Percentiles rank a stretch among this genome's conserved stretches.
These are phyloP conservation scores for Drosophila serrata DNA, from an alignment of 1,140 invertebrate genomes.

Conservation along the genomic window DNA sequence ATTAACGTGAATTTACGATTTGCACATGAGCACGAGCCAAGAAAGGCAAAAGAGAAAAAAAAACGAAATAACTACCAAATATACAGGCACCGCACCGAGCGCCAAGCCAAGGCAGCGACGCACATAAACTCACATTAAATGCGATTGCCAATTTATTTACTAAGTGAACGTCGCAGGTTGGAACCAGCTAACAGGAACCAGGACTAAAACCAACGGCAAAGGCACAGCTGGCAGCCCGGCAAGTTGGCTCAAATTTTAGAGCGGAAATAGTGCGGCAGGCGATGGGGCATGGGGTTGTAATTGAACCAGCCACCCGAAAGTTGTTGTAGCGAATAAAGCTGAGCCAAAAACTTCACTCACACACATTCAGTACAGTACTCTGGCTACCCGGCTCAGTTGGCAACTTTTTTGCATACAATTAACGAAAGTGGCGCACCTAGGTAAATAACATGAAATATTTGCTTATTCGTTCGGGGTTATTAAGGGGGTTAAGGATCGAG, in stretches of 20 bases:
- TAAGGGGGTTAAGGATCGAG: slow-evolving; percentile 9
- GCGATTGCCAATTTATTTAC: slow-evolving; percentile 84
- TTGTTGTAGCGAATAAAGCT: slow-evolving; percentile 68
- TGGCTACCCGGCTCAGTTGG: slow-evolving; percentile 39
- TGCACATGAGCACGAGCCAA: slow-evolving; percentile 76
- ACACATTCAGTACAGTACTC: slow-evolving; percentile 2
- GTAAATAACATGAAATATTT: slow-evolving; percentile 68
- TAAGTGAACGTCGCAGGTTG: slow-evolving; percentile 71
- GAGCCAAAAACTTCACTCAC: slow-evolving; percentile 66
- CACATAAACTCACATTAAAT: slow-evolving; percentile 84
- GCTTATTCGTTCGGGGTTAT: slow-evolving; percentile 20
- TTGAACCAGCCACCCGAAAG: slow-evolving; percentile 73
- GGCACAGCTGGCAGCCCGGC: slow-evolving; percentile 64
- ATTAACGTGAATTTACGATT: slow-evolving; percentile 84
- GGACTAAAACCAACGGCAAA: slow-evolving; percentile 15
- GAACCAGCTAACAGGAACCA: slow-evolving; percentile 12
- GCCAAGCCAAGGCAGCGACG: slow-evolving; percentile 63
- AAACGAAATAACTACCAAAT: slow-evolving; percentile 37
- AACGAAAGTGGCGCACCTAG: slow-evolving; percentile 80
- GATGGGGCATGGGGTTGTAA: slow-evolving; percentile 57
- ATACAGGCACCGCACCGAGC: slow-evolving; percentile 19
- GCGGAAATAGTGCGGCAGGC: slow-evolving; percentile 76
- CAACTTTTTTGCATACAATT: slow-evolving; percentile 83
- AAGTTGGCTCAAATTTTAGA: slow-evolving; percentile 80
- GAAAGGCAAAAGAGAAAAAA: slow-evolving; percentile 32